Conservation (phyloP, 1,140 invertebrate genomes). For the Zaprionus camerounensis region DNA sequence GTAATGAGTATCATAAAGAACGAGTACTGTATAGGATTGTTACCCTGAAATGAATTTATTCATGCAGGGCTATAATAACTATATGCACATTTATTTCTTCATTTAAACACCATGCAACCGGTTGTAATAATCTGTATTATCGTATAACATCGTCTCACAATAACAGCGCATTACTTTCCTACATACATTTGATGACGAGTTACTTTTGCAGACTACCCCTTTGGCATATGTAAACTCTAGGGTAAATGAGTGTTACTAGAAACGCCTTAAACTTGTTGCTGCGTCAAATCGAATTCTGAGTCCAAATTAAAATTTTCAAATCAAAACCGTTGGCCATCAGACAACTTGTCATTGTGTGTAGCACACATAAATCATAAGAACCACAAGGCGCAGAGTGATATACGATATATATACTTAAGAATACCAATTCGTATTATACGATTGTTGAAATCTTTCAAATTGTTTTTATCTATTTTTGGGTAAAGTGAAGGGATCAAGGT, state of each 20-base stretch:
- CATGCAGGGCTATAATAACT: no score
- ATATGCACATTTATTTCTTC: no score
- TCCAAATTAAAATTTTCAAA: constrained; percentile 11
- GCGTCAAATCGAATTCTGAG: constrained; percentile 17
- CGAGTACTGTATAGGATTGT: no score
- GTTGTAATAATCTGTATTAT: no score
- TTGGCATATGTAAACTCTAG: no score
- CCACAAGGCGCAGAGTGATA: not conserved
- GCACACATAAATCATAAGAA: constrained; percentile 10
- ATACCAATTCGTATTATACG: not conserved
- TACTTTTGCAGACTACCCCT: no score
- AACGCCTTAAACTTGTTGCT: constrained; percentile 18
- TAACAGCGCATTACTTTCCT: no score
- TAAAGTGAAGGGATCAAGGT: constrained; percentile 1
- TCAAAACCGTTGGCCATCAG: constrained; percentile 35
- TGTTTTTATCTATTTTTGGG: not conserved
- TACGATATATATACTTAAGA: not conserved
- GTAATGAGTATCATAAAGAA: no score
- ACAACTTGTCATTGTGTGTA: constrained; percentile 19
- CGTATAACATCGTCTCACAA: no score
- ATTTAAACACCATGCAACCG: no score
- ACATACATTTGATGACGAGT: no score
- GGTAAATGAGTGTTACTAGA: not conserved
- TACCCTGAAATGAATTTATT: no score
- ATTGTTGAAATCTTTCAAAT: not conserved